phyloP scores from a whole-genome alignment of 2,797 vertebrate species.

The Sibirionetta formosa region DNA sequence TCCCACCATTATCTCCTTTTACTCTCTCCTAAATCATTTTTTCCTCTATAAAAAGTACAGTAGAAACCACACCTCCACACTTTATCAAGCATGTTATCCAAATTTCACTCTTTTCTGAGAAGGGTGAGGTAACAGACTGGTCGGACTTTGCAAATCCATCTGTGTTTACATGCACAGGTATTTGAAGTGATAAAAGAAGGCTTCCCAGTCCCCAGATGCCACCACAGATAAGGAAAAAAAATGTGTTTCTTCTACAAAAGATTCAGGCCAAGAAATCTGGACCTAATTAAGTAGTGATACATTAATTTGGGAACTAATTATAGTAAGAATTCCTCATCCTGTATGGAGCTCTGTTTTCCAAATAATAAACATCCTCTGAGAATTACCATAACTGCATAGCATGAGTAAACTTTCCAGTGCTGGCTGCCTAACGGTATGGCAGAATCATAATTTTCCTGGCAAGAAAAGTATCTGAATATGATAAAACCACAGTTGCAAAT shows the following conservation, averaged over 20 bases:
- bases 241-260: background rate
- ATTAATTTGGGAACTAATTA: slow-evolving; percentile 19
- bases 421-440: slow-evolving; percentile 33
- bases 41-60: background rate
- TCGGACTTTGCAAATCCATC: background rate
- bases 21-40: background rate
- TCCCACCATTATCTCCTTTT: background rate
- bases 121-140: background rate
- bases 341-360: slow-evolving; percentile 26
- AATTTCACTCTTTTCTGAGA: background rate
- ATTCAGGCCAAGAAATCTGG: background rate
- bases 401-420: slow-evolving; percentile 56
- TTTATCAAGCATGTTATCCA: background rate
- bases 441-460: slow-evolving; percentile 49
- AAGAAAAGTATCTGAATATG: slow-evolving; percentile 21
- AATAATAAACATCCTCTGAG: slow-evolving; percentile 32
- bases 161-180: background rate
- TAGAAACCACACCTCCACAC: background rate
- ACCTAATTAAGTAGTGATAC: background rate
- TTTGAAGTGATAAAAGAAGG: background rate
- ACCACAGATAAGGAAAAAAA: background rate
- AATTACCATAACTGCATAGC: slow-evolving; percentile 30
- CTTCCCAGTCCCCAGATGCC: background rate
- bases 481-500: slow-evolving; percentile 51
- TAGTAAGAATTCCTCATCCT: slow-evolving; percentile 8